A percentile compares a stretch with the other conserved stretches of the same genome.
Evolutionary conservation across 1,140 invertebrate species (phyloP).

Genomic region (Drosophila azteca): DNA sequence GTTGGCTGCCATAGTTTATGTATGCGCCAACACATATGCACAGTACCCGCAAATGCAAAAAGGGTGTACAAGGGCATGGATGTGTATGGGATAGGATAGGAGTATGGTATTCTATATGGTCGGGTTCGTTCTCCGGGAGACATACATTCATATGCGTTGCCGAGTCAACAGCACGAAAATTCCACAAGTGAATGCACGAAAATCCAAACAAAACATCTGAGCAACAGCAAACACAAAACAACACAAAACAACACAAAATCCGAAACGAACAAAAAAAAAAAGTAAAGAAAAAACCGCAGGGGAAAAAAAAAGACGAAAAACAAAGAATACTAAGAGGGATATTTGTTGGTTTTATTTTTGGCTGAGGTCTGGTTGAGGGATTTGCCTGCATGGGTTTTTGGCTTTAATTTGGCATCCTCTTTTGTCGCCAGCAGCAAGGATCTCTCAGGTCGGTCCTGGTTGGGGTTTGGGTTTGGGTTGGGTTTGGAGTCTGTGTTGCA

Average conservation of each 20-base stretch:
- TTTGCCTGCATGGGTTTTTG: constrained; percentile 77
- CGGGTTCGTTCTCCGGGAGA: constrained; percentile 31
- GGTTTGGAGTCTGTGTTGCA: constrained; percentile 40
- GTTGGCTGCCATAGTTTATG: constrained; percentile 78
- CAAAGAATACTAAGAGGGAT: constrained; percentile 34
- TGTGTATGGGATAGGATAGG: not conserved
- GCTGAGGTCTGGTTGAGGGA: constrained; percentile 65
- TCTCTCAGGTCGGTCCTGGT: constrained; percentile 20
- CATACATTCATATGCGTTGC: constrained; percentile 78
- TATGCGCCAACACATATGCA: constrained; percentile 79
- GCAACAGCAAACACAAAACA: constrained; percentile 33
- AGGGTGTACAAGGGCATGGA: constrained; percentile 7
- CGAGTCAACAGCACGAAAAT: constrained; percentile 78
- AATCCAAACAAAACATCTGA: constrained; percentile 73
- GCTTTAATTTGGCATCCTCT: constrained; percentile 74
- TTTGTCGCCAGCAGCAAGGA: constrained; percentile 38
- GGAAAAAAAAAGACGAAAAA: constrained; percentile 18
- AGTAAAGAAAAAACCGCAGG: constrained; percentile 15
- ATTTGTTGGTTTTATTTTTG: constrained; percentile 48
- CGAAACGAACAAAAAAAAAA: constrained; percentile 8
- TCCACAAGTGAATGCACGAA: constrained; percentile 79
- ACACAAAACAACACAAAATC: constrained; percentile 28
- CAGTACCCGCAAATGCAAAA: constrained; percentile 35
- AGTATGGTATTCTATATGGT: constrained; percentile 37
- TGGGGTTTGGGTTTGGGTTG: not conserved